Evolutionary conservation across 2,113 vertebrate genomes (phyloP), one percentile per base, ranked within the genome.

Genomic region (Malaclemys terrapin): DNA sequence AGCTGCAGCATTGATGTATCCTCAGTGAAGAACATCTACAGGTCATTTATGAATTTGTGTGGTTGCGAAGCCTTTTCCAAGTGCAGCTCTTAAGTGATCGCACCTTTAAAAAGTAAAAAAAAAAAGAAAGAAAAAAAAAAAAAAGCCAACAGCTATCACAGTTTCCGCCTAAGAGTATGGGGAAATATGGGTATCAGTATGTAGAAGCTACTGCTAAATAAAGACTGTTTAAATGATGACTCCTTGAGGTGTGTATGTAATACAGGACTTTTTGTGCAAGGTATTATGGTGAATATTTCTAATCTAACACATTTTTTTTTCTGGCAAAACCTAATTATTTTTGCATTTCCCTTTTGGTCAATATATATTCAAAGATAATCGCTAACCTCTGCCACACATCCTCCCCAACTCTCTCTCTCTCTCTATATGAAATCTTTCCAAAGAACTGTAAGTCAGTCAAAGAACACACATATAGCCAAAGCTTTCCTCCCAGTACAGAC

Each of bases 381-480:
- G 57, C 1, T 2, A 84, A 5, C 1, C 82, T 50, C 53, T 2
- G 7, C 17, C 1, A 1, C 6, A 45, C 45, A 45, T 6, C 6
- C 16, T 5, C n/a, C 2, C 8, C 49, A 31, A 29, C 57, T 35
- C 1, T 38, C 45, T 5, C 1, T 50, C 17, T 6, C 7, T 47
- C 7, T 7, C 1, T 35, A 53, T 92, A 56, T 94, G 10, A 94
- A 89, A 72, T 80, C 29, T 79, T 2, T 78, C 80, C 49, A 20
- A 89, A 95, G 24, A 95, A 45, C 27, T 69, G 5, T 31, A 29
- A 76, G 59, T 83, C 35, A 82, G 12, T 91, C 7, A 2, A 7
- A 88, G 80, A 91, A 82, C 20, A 29, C 35, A 81, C 29, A 65
- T 2, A 75, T 82, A 82, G 69, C 85, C 49, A 49, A 87, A 92